phyloP scores from a whole-genome alignment of 2,113 vertebrate species.

The Porphyrio hochstetteri region DNA sequence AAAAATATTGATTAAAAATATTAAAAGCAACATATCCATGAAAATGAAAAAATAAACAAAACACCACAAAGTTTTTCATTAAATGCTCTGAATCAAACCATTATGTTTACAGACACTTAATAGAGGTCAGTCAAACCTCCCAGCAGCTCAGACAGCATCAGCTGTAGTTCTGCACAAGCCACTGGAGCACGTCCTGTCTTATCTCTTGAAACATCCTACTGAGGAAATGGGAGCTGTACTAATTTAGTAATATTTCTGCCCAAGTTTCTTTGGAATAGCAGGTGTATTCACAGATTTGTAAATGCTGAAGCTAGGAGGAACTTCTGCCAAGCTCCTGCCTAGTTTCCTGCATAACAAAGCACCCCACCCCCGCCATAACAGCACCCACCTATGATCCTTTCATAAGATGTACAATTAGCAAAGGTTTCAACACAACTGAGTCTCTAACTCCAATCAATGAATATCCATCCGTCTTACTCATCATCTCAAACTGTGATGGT shows the following conservation, averaged over 20 bases:
- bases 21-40: constrained; percentile 37
- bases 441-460: neutral
- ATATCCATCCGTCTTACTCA: neutral
- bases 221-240: neutral
- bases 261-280: neutral
- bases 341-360: neutral
- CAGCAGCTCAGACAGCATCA: neutral
- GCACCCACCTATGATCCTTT: neutral
- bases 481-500: neutral
- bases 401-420: neutral
- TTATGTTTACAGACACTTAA: neutral
- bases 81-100: neutral
- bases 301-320: neutral
- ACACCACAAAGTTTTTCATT: neutral
- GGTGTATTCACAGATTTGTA: neutral
- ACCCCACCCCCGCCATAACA: neutral
- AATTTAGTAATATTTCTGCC: neutral
- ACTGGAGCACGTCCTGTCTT: neutral
- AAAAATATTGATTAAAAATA: neutral
- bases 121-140: neutral
- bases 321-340: neutral
- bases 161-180: neutral
- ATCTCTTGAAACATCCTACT: neutral
- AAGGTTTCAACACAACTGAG: neutral
- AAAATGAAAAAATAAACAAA: neutral